Evolutionary conservation across 2,113 vertebrate genomes (phyloP), one percentile per base, ranked within the genome.

Genomic region (Lycaon pictus): DNA sequence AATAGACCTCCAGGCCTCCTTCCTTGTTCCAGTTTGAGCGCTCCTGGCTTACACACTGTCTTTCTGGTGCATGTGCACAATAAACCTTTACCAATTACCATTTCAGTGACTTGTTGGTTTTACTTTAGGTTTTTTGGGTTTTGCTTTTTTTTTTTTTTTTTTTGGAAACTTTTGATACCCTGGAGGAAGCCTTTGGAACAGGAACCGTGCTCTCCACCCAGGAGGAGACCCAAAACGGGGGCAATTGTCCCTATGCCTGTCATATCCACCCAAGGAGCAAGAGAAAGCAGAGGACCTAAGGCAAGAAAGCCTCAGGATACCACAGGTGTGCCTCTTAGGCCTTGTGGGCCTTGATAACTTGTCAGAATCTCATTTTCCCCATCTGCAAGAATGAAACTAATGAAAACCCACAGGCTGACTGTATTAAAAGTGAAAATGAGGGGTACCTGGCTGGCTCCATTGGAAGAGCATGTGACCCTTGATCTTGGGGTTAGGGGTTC

Each of bases 291-390:
- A 83, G 6, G 23, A 9, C 17, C 29, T 13, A 16, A 23, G 56
- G 56, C n/a, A 3, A 29, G 60, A 51, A 67, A 17, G 0, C 5
- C 7, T 7, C 13, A 7, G 37, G 4, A 2, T 19, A 11, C 58
- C 48, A 29, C 15, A 2, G 4, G n/a, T 25, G 4, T 25, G 60
- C 82, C 60, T 88, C 53, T 48, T 16, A 11, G 29, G 17, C 1
- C 5, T 1, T 12, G 7, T 27, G 51, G 8, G 13, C 55, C 51
- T 58, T 7, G 8, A 7, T 29, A 9, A 17, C 29, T 56, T 16
- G 16, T 35, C 91, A 82, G 85, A 86, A 48, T 7, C 74, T 63
- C 43, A 4, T n/a, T 91, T 82, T 51, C 37, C 17, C 1, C 23
- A 27, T 29, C 82, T 77, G 13, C 16, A 92, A 87, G 7, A 88